Conservation (phyloP, 1,140 invertebrate species). For the Scaptodrosophila lebanonensis region DNA sequence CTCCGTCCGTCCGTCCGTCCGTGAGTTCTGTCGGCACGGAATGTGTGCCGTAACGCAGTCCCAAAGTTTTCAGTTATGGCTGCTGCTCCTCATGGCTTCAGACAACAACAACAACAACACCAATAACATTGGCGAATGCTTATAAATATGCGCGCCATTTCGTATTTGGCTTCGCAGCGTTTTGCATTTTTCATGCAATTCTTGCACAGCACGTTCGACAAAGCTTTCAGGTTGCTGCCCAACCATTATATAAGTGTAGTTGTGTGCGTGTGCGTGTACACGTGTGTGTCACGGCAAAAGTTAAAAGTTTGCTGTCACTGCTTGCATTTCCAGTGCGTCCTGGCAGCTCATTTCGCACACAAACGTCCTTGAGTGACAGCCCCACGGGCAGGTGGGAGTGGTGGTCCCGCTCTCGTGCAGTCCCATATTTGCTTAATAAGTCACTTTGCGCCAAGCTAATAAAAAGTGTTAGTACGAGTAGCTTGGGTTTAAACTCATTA, state of each 20-base stretch:
- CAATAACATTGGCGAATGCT: conserved; percentile 12
- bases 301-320: conserved; percentile 65
- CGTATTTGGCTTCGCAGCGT: conserved; percentile 25
- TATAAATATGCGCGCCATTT: conserved; percentile 44
- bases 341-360: conserved; percentile 58
- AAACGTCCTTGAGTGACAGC: conserved; percentile 63
- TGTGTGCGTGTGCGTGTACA: too few species aligned
- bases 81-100: conserved; percentile 15
- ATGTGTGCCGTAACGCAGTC: conserved; percentile 8
- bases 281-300: conserved; percentile 45
- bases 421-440: conserved; percentile 12
- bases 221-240: too few species aligned
- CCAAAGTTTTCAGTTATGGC: conserved; percentile 53
- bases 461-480: conserved; percentile 37
- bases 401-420: conserved; percentile 1
- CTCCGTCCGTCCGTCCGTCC: too few species aligned
- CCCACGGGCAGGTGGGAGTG: conserved; percentile 17
- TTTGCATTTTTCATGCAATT: conserved; percentile 17
- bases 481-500: conserved; percentile 32
- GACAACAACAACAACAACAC: conserved; percentile 27
- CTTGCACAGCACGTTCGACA: conserved; percentile 34
- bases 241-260: too few species aligned
- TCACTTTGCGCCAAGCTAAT: conserved; percentile 29
- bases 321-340: conserved; percentile 59
- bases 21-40: not conserved